Percentiles rank a stretch among this genome's conserved stretches.
These are phyloP conservation scores for Gasterosteus nipponicus DNA, from an alignment of 2,113 vertebrate genomes.

Conservation along the genomic window DNA sequence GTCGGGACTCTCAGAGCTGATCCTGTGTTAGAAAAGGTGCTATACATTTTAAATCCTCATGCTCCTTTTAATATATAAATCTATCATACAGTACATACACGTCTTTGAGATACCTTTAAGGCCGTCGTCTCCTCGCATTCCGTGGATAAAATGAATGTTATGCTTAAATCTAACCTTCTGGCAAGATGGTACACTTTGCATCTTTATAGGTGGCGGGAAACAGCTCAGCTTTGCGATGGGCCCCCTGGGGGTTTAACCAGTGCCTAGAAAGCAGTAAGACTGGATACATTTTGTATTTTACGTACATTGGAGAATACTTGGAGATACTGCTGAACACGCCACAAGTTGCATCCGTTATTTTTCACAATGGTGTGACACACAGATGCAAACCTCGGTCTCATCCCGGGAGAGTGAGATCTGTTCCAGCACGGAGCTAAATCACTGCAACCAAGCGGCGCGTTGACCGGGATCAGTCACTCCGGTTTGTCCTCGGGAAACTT, in stretches of 20 bases:
- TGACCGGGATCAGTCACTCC: constrained; percentile 34
- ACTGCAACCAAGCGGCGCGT: constrained; percentile 24
- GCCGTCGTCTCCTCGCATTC: background rate
- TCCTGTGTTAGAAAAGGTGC: background rate
- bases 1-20: background rate
- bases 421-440: background rate
- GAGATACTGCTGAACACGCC: background rate
- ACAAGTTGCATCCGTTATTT: background rate
- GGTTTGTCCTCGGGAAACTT: constrained; percentile 22
- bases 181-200: background rate
- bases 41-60: background rate
- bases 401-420: constrained; percentile 1
- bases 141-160: background rate
- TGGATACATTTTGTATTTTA: background rate
- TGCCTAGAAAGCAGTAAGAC: background rate
- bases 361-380: too few relatives aligned
- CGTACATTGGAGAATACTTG: background rate
- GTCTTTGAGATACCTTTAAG: background rate
- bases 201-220: background rate
- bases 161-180: background rate
- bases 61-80: background rate
- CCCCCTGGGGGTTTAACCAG: background rate
- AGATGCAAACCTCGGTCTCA: background rate
- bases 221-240: background rate
- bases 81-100: background rate